Conservation (phyloP, 2,797 vertebrate species). For the Liparis tanakae region DNA sequence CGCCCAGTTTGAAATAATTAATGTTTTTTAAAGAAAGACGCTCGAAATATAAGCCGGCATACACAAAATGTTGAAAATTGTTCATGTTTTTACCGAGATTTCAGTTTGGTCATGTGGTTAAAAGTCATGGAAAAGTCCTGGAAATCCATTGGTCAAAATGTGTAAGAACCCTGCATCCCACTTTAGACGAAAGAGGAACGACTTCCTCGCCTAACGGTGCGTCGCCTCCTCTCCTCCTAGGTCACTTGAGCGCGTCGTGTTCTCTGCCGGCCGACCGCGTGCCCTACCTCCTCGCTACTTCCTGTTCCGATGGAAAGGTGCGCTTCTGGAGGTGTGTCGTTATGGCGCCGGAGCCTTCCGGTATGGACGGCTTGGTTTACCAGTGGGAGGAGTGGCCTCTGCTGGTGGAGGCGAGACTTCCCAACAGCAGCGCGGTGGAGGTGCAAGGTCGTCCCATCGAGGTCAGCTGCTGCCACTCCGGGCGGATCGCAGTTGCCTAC, state of each 20-base stretch:
- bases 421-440: conserved; percentile 86
- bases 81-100: too few relatives aligned
- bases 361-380: conserved; percentile 74
- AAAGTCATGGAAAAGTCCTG: too few relatives aligned
- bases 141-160: too few relatives aligned
- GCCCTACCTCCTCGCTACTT: conserved; percentile 95
- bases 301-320: conserved; percentile 94
- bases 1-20: too few relatives aligned
- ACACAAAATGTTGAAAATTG: too few relatives aligned
- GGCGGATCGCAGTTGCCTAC: conserved; percentile 94
- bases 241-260: conserved; percentile 95
- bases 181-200: neutral
- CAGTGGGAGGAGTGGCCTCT: conserved; percentile 97
- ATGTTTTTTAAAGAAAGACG: too few relatives aligned
- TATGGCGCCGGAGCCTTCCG: conserved; percentile 57
- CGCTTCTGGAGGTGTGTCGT: conserved; percentile 94
- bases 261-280: conserved; percentile 92
- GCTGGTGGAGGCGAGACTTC: conserved; percentile 89
- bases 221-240: conserved; percentile 72
- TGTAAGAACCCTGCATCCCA: too few relatives aligned
- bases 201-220: neutral
- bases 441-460: conserved; percentile 88
- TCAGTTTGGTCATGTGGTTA: too few relatives aligned
- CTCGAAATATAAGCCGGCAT: too few relatives aligned
- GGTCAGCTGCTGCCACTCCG: conserved; percentile 96